Conservation (phyloP, 2,888 invertebrate species). For the Ichneumoninae sp. region DNA sequence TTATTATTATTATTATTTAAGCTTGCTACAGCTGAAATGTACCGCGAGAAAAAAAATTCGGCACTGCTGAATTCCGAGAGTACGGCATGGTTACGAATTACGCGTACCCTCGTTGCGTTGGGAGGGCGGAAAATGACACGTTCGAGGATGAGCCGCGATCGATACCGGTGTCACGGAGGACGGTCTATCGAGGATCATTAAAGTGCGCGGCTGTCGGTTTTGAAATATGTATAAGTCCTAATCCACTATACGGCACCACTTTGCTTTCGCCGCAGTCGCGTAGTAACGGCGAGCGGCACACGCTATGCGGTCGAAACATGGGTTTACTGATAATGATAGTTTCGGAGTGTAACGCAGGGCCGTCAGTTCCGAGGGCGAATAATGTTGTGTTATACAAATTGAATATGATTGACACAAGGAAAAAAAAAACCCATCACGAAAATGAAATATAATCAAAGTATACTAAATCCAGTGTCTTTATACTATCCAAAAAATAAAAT, state of each 20-base stretch:
- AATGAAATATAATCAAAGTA: neutral
- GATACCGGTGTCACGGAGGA: constrained; percentile 9
- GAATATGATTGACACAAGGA: neutral
- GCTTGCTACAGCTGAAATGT: neutral
- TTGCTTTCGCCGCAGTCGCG: constrained; percentile 27
- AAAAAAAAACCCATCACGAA: neutral
- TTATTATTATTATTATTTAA: neutral
- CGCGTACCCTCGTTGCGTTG: constrained; percentile 26
- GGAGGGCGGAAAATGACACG: constrained; percentile 21
- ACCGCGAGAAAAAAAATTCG: neutral
- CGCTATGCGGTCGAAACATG: constrained; percentile 23
- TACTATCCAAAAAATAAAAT: no score
- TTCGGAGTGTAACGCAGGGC: constrained; percentile 11
- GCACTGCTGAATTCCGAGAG: neutral
- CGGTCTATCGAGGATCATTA: constrained; percentile 7
- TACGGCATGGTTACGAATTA: constrained; percentile 29
- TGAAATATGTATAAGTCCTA: constrained; percentile 9
- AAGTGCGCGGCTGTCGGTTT: neutral
- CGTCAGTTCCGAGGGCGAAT: constrained; percentile 4
- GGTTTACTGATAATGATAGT: constrained; percentile 40
- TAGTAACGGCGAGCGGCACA: constrained; percentile 38
- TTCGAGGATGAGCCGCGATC: neutral
- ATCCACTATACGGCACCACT: neutral
- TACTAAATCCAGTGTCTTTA: no score
- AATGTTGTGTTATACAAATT: neutral